Base-by-base conservation (phyloP, 2,797 vertebrate genomes). In the Xiphorhynchus erythropygius region DNA sequence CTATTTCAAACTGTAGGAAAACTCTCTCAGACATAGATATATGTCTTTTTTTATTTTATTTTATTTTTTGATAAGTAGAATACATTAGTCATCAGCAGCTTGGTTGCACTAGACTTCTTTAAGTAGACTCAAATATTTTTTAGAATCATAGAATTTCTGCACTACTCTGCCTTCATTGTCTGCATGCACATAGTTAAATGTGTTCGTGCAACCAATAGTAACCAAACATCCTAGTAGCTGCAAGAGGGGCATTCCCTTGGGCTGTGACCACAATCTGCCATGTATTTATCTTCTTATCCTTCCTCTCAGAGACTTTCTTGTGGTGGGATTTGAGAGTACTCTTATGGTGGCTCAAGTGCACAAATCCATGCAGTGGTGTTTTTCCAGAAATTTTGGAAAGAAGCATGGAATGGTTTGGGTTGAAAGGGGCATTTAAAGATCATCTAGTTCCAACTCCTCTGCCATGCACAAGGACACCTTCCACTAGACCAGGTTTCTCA, bases 21-120 rank as follows among this genome's bases (percentile, higher is more conserved):
- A 8, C 4, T n/a, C n/a, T n/a, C n/a, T 56, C 23, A 30, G 37
- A 24, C 13, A 44, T 7, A n/a, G n/a, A 3, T 50, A 9, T 73
- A 10, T 7, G 3, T 23, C 2, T 10, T 4, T 24, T 37, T 11
- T 37, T 11, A 23, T n/a, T 37, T 18, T 8, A 6, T 3, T 6
- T n/a, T n/a, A n/a, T 33, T 55, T 71, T 24, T 2, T 1, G 22
- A 33, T 41, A 44, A 33, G 18, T 76, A 42, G 35, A 55, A 77
- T n/a, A 18, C 14, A 4, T 37, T 49, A 37, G 39, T 30, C 7
- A 22, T n/a, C 5, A 16, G 44, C 28, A 67, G 13, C 22, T 60
- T 4, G 8, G 47, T 42, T 74, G 44, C 80, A 10, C 11, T 60
- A 30, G 10, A 46, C 47, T 80, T 63, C 35, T 80, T 73, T 33